These are phyloP conservation scores for Rotaria macrura DNA, from an alignment of 2,888 invertebrate genomes.

Conservation along the genomic window DNA sequence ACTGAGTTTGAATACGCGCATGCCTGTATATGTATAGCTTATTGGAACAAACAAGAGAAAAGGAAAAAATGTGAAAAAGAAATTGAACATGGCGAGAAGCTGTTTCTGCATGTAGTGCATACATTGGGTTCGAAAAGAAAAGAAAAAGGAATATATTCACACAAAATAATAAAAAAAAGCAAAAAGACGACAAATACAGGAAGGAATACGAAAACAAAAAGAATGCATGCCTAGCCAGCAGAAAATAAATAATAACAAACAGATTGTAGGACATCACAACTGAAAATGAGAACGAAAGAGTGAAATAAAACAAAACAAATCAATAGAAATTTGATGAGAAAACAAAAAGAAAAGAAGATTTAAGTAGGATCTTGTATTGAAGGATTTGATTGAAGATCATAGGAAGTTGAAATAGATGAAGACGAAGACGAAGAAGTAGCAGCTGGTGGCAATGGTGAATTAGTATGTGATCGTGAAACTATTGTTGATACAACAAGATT, in stretches of 20 bases:
- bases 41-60: not conserved
- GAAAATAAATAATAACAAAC: conserved; percentile 2
- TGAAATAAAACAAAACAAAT: not conserved
- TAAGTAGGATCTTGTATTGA: not conserved
- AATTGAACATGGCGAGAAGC: not conserved
- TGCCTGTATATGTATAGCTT: not conserved
- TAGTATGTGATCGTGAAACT: not conserved
- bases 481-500: not conserved
- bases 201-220: not conserved
- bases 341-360: not conserved
- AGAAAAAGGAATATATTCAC: not conserved
- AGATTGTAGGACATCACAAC: not conserved
- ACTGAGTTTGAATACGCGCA: not conserved
- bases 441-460: not conserved
- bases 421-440: too few species aligned
- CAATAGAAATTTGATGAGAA: not conserved
- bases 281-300: not conserved
- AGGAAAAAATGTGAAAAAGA: not conserved
- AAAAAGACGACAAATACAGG: not conserved
- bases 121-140: not conserved
- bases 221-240: not conserved
- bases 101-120: not conserved
- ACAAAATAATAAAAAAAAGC: not conserved
- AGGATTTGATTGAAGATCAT: not conserved
- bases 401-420: not conserved